Evolutionary conservation across 2,797 vertebrate genomes (phyloP).

Genomic region (Phoeniculus purpureus): DNA sequence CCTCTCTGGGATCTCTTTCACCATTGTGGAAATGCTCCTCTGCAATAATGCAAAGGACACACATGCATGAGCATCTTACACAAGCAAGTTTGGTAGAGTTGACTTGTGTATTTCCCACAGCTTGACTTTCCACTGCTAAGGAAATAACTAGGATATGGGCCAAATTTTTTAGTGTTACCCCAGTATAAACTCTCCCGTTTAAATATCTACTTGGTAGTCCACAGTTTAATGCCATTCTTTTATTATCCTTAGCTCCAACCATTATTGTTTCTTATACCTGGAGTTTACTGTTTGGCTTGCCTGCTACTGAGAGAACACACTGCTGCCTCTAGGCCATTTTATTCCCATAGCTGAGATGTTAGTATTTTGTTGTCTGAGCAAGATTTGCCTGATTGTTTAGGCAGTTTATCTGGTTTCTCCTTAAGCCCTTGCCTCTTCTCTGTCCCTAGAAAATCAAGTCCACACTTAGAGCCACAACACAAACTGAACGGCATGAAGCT

Average conservation of each 20-base stretch:
- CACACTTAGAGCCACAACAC: background rate
- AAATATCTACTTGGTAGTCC: background rate
- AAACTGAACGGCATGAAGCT: background rate
- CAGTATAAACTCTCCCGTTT: background rate
- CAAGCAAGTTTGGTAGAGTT: background rate
- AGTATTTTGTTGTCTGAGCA: background rate
- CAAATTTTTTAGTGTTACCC: background rate
- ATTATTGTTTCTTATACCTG: background rate
- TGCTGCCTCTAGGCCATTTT: background rate
- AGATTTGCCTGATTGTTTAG: background rate
- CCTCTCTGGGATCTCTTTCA: background rate
- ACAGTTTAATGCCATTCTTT: background rate
- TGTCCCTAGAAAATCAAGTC: background rate
- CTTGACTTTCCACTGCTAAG: background rate
- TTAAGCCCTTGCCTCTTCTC: background rate
- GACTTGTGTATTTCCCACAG: background rate
- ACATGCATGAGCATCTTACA: background rate
- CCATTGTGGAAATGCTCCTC: background rate
- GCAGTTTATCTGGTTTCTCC: background rate
- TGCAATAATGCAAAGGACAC: rapidly evolving
- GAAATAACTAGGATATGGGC: background rate
- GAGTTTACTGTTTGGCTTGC: background rate
- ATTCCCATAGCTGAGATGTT: background rate
- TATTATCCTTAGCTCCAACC: background rate
- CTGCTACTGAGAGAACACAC: background rate